These are phyloP conservation scores for Sciurus vulgaris DNA, from an alignment of 2,797 vertebrate species.

Conservation along the genomic window DNA sequence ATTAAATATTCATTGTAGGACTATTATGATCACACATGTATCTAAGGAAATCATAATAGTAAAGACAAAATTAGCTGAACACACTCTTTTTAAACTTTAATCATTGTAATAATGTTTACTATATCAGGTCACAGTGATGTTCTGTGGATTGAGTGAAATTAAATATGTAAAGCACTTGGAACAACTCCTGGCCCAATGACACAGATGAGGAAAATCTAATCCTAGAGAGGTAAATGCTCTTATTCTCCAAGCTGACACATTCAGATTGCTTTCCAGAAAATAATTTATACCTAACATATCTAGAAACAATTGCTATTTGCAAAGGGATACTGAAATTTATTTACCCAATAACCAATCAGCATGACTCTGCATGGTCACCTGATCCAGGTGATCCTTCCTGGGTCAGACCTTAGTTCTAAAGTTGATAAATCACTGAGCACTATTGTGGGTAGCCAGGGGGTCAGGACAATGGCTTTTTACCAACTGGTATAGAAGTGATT, in stretches of 20 bases:
- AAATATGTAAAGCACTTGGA: not conserved
- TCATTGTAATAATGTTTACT: slow-evolving; percentile 20
- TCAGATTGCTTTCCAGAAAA: not conserved
- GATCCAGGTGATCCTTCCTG: too few species aligned
- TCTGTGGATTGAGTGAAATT: not conserved
- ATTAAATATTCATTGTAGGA: slow-evolving; percentile 43
- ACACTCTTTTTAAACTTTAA: slow-evolving; percentile 41
- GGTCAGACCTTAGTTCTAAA: not conserved
- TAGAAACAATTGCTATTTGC: not conserved
- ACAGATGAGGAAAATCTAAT: not conserved
- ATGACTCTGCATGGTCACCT: not conserved
- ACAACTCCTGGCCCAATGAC: not conserved
- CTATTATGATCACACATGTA: slow-evolving; percentile 37
- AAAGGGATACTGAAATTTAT: not conserved
- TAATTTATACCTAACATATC: not conserved
- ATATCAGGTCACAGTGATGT: not conserved
- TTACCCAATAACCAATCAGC: not conserved
- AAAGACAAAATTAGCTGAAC: slow-evolving; percentile 30
- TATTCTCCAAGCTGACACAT: not conserved
- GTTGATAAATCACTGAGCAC: not conserved
- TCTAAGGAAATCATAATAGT: slow-evolving; percentile 40
- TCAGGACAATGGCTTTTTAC: too few species aligned
- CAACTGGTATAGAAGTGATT: not conserved
- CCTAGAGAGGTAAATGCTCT: not conserved
- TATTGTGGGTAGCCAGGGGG: not conserved